These are phyloP conservation scores for Etheostoma nigrum DNA, from an alignment of 2,797 vertebrate species.

Conservation along the genomic window DNA sequence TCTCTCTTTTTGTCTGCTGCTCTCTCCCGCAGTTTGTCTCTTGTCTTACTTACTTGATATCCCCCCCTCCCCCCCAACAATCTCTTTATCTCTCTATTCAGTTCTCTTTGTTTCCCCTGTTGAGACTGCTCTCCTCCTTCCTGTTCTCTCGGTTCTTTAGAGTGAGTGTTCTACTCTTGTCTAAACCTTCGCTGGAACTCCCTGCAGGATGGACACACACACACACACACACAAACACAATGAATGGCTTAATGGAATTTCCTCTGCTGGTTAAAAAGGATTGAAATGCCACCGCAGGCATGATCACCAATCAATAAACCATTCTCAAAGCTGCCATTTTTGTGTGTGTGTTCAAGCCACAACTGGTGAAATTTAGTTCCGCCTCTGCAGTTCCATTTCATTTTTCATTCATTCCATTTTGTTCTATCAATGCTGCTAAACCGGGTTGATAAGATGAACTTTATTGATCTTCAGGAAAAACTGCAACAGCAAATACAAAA, in stretches of 20 bases:
- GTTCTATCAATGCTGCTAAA: constrained; percentile 33
- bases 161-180: constrained; percentile 50
- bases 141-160: constrained; percentile 39
- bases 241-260: constrained; percentile 62
- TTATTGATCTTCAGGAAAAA: constrained; percentile 37
- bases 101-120: constrained; percentile 13
- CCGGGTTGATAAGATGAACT: constrained; percentile 35
- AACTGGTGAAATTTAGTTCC: constrained; percentile 14
- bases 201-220: constrained; percentile 25
- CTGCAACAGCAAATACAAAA: constrained; percentile 12
- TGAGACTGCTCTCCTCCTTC: constrained; percentile 41
- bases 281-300: constrained; percentile 70
- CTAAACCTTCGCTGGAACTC: constrained; percentile 52
- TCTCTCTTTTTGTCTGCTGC: constrained; percentile 20
- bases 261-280: constrained; percentile 65
- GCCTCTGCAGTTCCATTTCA: constrained; percentile 23
- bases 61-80: background rate
- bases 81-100: constrained; percentile 29
- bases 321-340: constrained; percentile 55
- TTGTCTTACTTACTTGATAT: constrained; percentile 41
- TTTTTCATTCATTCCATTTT: constrained; percentile 37
- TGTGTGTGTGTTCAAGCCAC: constrained; percentile 6
- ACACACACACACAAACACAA: background rate
- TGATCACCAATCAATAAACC: constrained; percentile 74
- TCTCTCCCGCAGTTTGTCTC: constrained; percentile 30